phyloP scores from a whole-genome alignment of 1,140 invertebrate species.

The Neomicropteryx cornuta region DNA sequence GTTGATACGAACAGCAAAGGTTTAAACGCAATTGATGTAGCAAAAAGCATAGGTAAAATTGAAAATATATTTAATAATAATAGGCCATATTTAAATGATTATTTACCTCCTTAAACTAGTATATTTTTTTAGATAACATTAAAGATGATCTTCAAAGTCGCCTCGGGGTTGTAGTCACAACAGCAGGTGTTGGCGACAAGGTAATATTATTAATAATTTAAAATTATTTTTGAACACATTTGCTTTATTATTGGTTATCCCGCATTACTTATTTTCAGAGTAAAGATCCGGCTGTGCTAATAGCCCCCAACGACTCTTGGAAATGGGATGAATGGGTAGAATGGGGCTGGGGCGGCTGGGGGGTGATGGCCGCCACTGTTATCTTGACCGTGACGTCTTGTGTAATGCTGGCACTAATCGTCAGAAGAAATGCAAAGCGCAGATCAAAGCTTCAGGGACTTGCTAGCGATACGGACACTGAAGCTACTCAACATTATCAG shows the following conservation, averaged over 20 bases:
- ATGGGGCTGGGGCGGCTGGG: conserved; percentile 33
- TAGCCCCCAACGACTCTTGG: conserved; percentile 4
- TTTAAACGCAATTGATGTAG: conserved; percentile 61
- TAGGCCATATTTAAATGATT: not conserved
- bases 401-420: conserved; percentile 55
- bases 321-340: no score
- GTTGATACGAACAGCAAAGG: conserved; percentile 59
- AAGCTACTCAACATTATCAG: conserved; percentile 91
- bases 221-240: no score
- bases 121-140: conserved; percentile 44
- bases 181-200: conserved; percentile 69
- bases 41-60: conserved; percentile 51
- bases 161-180: conserved; percentile 51
- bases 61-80: conserved; percentile 1
- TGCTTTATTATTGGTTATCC: no score
- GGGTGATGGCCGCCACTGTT: conserved; percentile 53
- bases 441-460: conserved; percentile 60
- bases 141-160: conserved; percentile 45
- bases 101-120: not conserved
- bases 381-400: conserved; percentile 61
- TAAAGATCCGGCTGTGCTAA: conserved; percentile 44
- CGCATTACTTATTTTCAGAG: conserved; percentile 29
- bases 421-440: conserved; percentile 56
- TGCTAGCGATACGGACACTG: conserved; percentile 59
- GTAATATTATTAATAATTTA: conserved; percentile 46